These are phyloP conservation scores for Pantherophis alleghaniensis DNA, from an alignment of 2,797 vertebrate genomes.

Conservation along the genomic window DNA sequence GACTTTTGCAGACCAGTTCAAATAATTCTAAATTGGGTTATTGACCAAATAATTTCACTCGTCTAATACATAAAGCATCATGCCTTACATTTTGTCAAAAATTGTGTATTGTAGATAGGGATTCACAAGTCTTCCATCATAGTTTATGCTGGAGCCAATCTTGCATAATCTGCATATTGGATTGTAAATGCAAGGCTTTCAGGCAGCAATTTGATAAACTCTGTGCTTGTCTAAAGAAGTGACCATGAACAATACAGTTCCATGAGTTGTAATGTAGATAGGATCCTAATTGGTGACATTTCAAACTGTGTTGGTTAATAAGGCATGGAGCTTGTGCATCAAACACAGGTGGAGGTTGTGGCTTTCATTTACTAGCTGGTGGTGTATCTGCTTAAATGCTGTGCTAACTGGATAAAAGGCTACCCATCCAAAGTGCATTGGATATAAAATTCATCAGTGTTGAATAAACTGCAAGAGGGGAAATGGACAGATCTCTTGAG, in stretches of 20 bases:
- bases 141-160: not conserved
- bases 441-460: constrained; percentile 6
- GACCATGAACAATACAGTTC: not conserved
- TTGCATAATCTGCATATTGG: not conserved
- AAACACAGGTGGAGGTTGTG: not conserved
- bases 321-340: not conserved
- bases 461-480: not conserved
- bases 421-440: not conserved
- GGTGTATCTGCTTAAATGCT: not conserved
- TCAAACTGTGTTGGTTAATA: not conserved
- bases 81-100: not conserved
- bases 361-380: not conserved
- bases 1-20: not conserved
- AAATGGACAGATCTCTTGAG: not conserved
- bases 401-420: not conserved
- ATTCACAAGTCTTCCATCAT: not conserved
- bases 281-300: not conserved
- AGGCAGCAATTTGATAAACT: not conserved
- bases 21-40: not conserved
- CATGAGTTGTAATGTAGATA: not conserved
- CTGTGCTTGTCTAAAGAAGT: not conserved
- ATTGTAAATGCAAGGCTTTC: not conserved
- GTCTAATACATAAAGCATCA: not conserved
- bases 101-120: not conserved
- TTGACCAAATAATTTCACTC: not conserved